Evolutionary conservation across 2,888 invertebrate species (phyloP), one percentile per base, ranked within the genome.

Genomic region (Euphydryas editha): DNA sequence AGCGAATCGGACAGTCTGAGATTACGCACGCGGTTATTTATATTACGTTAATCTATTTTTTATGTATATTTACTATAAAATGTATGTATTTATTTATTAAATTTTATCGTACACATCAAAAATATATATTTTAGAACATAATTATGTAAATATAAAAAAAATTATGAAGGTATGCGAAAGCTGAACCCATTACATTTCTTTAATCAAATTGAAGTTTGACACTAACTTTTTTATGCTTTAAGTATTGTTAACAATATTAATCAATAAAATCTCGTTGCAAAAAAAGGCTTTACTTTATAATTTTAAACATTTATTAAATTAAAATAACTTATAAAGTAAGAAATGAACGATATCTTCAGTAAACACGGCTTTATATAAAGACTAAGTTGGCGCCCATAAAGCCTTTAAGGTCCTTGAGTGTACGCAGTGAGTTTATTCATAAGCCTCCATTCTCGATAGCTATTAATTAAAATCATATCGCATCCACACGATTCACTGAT

Each of bases 11-110:
- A 24, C 59, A 46, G 20, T 11, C n/a, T 46, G n/a, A 51, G 36
- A 36, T 17, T 57, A 60, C 55, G 51, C 69, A 67, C 72, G 70
- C 67, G 63, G 62, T 59, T 37, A 56, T 47, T 49, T 49, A 47
- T 46, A 47, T 30, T 30, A 17, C 13, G 13, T 42, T 13, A 30
- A 59, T 54, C 24, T 11, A 11, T 59, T 64, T 51, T 20, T 42
- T 51, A 15, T 8, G 17, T 17, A 30, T 20, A 20, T 15, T 30
- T 30, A 8, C 4, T 30, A 7, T 30, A 30, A 30, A 30, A 8
- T 8, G 5, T 5, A 30, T 30, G 30, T 4, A 8, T 30, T 30
- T 30, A 0, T 30, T 30, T 1, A 30, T 30, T 30, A n/a, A n/a
- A n/a, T n/a, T n/a, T n/a, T n/a, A n/a, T n/a, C n/a, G n/a, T n/a